Evolutionary conservation across 2,888 invertebrate genomes (phyloP), one percentile per base, ranked within the genome.

Genomic region (Tipula confusa): DNA sequence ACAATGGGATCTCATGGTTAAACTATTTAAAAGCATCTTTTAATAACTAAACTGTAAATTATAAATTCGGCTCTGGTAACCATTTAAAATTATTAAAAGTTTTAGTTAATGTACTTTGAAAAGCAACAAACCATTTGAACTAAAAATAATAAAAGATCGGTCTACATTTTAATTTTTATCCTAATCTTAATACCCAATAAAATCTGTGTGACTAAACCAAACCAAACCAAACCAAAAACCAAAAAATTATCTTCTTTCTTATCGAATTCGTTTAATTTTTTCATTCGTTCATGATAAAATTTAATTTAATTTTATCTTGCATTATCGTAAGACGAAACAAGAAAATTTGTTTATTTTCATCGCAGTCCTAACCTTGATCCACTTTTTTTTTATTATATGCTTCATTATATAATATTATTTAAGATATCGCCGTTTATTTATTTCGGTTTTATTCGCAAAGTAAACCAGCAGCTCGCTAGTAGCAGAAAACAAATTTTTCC

Each of bases 281-380:
- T 24, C n/a, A n/a, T 64, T 64, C 7, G 64, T 64, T 64, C 24
- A 64, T 64, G 64, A 24, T 64, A 64, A 64, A 64, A 64, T 64
- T 64, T 64, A 64, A 64, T 64, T 64, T 64, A 64, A 64, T 64
- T 64, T 64, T 24, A 64, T 64, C 24, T 64, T 64, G 2, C 43
- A n/a, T 43, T 43, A 64, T 64, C 64, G 64, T 64, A 64, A 64
- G 64, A 24, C 64, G 64, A 24, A 64, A 64, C 64, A 64, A 64
- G 64, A 64, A 64, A 64, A 64, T 64, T 64, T 18, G 64, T 64
- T 64, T 64, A 24, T 64, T 64, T 64, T 64, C 24, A 64, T 64
- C 24, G 64, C 18, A 24, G 64, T 64, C 64, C 24, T 64, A 64
- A 64, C 64, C 64, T 64, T 64, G 64, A 64, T 64, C 64, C 24